Percentiles rank a stretch among this genome's conserved stretches.
phyloP scores from a whole-genome alignment of 2,113 vertebrate genomes.

The Cochlearius cochlearius region DNA sequence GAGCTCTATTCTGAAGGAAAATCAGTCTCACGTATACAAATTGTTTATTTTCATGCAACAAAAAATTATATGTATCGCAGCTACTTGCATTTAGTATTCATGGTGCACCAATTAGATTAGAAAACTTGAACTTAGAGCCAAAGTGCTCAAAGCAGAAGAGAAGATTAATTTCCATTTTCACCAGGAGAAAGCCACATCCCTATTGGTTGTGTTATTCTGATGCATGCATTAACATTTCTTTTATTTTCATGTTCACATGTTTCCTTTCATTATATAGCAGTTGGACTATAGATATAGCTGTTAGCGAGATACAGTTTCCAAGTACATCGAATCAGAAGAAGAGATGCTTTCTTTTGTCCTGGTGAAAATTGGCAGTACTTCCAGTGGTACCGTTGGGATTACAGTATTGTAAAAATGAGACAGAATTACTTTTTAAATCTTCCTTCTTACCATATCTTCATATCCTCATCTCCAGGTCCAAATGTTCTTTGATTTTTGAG shows the following conservation, averaged over 20 bases:
- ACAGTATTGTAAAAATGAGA: not conserved
- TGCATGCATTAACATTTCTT: not conserved
- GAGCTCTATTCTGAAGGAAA: not conserved
- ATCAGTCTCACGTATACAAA: not conserved
- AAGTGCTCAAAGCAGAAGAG: conserved; percentile 1
- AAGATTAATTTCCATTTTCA: conserved; percentile 2
- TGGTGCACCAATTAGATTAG: not conserved
- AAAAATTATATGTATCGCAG: not conserved
- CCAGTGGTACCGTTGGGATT: not conserved
- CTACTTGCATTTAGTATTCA: not conserved
- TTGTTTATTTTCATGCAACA: not conserved
- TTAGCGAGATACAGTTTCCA: not conserved
- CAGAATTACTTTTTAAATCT: not conserved
- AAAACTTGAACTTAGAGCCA: conserved; percentile 2
- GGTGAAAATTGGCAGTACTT: not conserved
- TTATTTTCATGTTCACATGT: not conserved
- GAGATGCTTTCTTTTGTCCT: not conserved
- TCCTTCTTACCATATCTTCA: not conserved
- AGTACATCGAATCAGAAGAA: not conserved
- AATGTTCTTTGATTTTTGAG: not conserved
- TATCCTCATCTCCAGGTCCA: not conserved
- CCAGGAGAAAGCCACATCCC: not conserved
- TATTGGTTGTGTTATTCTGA: conserved; percentile 8
- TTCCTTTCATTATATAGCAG: conserved; percentile 13
- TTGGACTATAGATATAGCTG: not conserved